A percentile compares a stretch with the other conserved stretches of the same genome.
phyloP scores from a whole-genome alignment of 1,140 invertebrate species.

The Ruditapes philippinarum region DNA sequence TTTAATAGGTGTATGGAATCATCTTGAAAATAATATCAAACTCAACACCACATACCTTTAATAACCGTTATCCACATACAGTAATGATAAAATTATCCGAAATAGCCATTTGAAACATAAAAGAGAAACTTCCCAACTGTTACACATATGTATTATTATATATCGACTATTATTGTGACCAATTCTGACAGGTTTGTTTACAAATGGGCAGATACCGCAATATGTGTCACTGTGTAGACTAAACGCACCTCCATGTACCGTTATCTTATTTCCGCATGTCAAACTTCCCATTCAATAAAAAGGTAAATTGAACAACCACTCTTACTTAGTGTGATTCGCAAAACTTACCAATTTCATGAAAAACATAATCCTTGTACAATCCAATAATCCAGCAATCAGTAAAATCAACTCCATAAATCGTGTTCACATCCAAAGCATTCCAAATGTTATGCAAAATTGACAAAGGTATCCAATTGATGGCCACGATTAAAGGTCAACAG shows the following conservation, averaged over 20 bases:
- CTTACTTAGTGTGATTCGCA: background rate
- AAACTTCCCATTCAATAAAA: background rate
- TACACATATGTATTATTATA: background rate
- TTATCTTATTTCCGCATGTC: background rate
- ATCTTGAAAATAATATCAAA: too few relatives aligned
- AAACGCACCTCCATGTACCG: background rate
- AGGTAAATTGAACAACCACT: background rate
- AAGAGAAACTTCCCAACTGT: background rate
- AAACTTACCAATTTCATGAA: background rate
- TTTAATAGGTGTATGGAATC: too few relatives aligned
- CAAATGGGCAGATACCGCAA: constrained; percentile 9
- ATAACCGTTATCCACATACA: too few relatives aligned
- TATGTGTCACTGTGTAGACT: background rate
- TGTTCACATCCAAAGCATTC: constrained; percentile 16
- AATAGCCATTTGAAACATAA: too few relatives aligned
- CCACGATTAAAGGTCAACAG: constrained; percentile 10
- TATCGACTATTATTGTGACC: background rate
- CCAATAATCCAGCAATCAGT: background rate
- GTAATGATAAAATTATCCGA: too few relatives aligned
- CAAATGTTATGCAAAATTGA: constrained; percentile 36
- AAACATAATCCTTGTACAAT: background rate
- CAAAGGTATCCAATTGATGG: constrained; percentile 36
- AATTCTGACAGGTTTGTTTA: constrained; percentile 18
- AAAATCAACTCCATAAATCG: background rate
- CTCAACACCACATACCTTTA: too few relatives aligned